Conservation (phyloP, 2,888 invertebrate species). For the Sarcophaga variegata region DNA sequence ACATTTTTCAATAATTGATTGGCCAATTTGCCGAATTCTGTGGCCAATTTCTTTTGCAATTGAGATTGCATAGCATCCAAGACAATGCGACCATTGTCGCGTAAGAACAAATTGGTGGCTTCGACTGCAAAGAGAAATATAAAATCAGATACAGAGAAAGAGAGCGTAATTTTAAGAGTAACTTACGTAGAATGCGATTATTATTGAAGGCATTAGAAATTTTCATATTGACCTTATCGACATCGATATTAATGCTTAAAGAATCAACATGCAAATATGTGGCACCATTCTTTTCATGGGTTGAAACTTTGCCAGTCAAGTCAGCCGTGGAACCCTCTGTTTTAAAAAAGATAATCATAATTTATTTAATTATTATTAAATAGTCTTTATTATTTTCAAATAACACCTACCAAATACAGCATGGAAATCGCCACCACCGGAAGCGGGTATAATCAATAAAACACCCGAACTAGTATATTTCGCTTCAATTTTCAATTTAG, state of each 20-base stretch:
- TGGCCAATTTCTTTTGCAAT: slow-evolving; percentile 85
- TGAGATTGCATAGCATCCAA: slow-evolving; percentile 87
- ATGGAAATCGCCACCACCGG: slow-evolving; percentile 87
- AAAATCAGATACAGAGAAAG: not conserved
- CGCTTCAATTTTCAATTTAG: slow-evolving; percentile 86
- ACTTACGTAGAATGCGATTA: slow-evolving; percentile 87
- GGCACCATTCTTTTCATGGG: slow-evolving; percentile 81
- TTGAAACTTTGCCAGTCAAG: slow-evolving; percentile 84
- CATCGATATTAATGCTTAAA: slow-evolving; percentile 84
- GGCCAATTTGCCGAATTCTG: slow-evolving; percentile 85
- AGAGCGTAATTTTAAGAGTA: not conserved
- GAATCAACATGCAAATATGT: slow-evolving; percentile 85
- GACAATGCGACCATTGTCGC: slow-evolving; percentile 87
- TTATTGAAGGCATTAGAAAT: slow-evolving; percentile 87
- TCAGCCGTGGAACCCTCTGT: slow-evolving; percentile 84
- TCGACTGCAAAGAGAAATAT: slow-evolving; percentile 83
- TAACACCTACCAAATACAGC: slow-evolving; percentile 84
- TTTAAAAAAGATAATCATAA: slow-evolving; percentile 63
- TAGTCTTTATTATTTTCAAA: not conserved
- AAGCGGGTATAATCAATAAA: slow-evolving; percentile 87
- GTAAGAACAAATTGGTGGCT: slow-evolving; percentile 87
- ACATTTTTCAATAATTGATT: slow-evolving; percentile 86
- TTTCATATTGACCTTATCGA: slow-evolving; percentile 85
- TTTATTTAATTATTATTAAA: not conserved
- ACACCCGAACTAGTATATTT: slow-evolving; percentile 87